Evolutionary conservation across 2,113 vertebrate genomes (phyloP).

Genomic region (Ochotona curzoniae): DNA sequence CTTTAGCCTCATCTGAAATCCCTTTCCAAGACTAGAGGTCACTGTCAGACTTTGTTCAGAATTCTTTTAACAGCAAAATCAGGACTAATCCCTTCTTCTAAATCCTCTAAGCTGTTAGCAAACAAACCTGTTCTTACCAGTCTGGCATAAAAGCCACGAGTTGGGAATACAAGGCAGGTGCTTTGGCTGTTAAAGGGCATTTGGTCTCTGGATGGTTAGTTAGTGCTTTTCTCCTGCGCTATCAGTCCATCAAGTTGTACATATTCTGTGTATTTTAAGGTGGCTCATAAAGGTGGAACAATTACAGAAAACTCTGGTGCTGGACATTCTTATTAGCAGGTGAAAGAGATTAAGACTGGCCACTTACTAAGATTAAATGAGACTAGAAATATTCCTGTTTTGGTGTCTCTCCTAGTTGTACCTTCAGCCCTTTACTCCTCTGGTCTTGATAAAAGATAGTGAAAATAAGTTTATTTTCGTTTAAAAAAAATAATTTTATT

Average conservation of each 20-base stretch:
- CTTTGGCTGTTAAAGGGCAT: not conserved
- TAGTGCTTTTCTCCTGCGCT: slow-evolving; percentile 20
- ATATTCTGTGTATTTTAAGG: not conserved
- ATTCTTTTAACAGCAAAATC: slow-evolving; percentile 78
- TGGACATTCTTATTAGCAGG: not conserved
- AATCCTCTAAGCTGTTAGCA: slow-evolving; percentile 83
- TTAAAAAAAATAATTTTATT: too few species aligned
- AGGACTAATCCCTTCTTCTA: slow-evolving; percentile 81
- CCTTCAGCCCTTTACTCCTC: slow-evolving; percentile 41
- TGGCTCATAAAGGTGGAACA: not conserved
- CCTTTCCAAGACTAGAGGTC: slow-evolving; percentile 54
- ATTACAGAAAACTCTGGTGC: slow-evolving; percentile 40
- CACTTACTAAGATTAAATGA: not conserved
- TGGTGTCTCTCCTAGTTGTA: not conserved
- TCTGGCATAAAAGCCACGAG: slow-evolving; percentile 65
- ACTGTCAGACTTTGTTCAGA: not conserved
- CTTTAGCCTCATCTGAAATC: slow-evolving; percentile 55
- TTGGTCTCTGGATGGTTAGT: slow-evolving; percentile 54
- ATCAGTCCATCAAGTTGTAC: not conserved
- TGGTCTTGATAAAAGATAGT: slow-evolving; percentile 9
- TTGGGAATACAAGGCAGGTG: slow-evolving; percentile 28
- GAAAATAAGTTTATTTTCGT: too few species aligned
- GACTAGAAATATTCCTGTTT: not conserved
- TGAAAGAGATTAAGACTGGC: slow-evolving; percentile 55
- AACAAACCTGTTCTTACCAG: slow-evolving; percentile 77